Conservation (phyloP, 2,888 invertebrate species). For the Lithophane leautieri region DNA sequence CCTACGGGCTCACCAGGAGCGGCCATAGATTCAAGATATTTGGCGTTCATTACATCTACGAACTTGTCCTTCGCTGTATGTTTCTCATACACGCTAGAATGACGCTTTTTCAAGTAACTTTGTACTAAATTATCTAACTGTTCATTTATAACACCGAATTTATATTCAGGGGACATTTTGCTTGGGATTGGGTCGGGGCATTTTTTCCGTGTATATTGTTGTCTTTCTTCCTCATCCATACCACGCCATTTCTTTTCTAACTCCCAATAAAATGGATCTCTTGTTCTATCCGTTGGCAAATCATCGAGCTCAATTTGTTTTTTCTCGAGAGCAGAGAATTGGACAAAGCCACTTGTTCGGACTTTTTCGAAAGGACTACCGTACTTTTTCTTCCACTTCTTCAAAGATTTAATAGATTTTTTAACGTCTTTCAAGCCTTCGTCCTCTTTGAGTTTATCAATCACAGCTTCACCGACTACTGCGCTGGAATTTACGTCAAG, state of each 20-base stretch:
- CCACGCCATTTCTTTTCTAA: conserved; percentile 92
- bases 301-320: conserved; percentile 86
- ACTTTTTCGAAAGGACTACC: conserved; percentile 84
- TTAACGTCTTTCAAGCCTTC: conserved; percentile 86
- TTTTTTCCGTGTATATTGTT: conserved; percentile 87
- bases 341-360: conserved; percentile 90
- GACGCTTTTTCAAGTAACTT: conserved; percentile 89
- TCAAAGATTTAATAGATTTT: conserved; percentile 90
- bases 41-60: conserved; percentile 93
- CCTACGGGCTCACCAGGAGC: conserved; percentile 99
- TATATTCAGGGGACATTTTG: conserved; percentile 92
- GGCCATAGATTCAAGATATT: conserved; percentile 94
- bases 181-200: conserved; percentile 95
- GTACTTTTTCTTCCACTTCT: conserved; percentile 91
- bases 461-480: conserved; percentile 90
- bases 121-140: conserved; percentile 93
- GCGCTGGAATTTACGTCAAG: conserved; percentile 94
- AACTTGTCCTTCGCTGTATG: conserved; percentile 89
- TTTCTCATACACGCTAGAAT: conserved; percentile 74
- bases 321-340: conserved; percentile 90
- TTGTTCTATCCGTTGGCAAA: conserved; percentile 88
- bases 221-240: conserved; percentile 90
- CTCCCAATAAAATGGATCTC: conserved; percentile 91
- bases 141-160: conserved; percentile 96
- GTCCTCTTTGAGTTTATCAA: conserved; percentile 91